Conservation (phyloP, 2,888 invertebrate species). For the Protodeltote pygarga region DNA sequence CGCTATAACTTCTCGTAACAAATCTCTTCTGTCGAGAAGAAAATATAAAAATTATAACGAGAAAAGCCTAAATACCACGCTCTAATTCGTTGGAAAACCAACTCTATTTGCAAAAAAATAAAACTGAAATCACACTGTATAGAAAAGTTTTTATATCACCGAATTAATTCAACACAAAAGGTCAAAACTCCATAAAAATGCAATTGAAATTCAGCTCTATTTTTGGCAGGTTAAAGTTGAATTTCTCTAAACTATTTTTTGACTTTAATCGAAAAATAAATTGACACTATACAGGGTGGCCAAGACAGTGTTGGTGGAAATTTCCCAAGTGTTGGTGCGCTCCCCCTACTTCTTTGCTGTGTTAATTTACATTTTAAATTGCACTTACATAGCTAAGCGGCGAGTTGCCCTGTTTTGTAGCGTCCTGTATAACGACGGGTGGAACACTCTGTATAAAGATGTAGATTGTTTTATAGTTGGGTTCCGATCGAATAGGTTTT, state of each 20-base stretch:
- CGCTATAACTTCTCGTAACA: slow-evolving; percentile 71
- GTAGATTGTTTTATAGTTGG: slow-evolving; percentile 35
- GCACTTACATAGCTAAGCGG: slow-evolving; percentile 85
- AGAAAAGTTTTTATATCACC: slow-evolving; percentile 50
- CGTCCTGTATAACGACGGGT: slow-evolving; percentile 61
- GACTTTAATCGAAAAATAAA: slow-evolving; percentile 28
- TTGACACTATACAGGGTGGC: slow-evolving; percentile 63
- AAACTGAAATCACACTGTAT: slow-evolving; percentile 43
- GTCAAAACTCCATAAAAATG: not conserved
- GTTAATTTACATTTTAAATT: slow-evolving; percentile 88
- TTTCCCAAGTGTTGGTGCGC: slow-evolving; percentile 68
- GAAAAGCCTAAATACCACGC: slow-evolving; percentile 65
- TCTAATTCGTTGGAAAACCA: slow-evolving; percentile 40
- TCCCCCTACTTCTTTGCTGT: slow-evolving; percentile 83
- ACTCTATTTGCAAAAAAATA: slow-evolving; percentile 38
- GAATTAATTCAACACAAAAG: not conserved
- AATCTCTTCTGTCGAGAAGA: slow-evolving; percentile 73
- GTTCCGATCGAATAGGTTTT: slow-evolving; percentile 39
- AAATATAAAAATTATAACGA: slow-evolving; percentile 72
- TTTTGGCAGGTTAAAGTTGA: rapidly evolving
- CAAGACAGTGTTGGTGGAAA: slow-evolving; percentile 78
- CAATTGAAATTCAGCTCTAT: slow-evolving; percentile 18
- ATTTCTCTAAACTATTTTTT: slow-evolving; percentile 7
- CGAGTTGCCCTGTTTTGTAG: slow-evolving; percentile 80
- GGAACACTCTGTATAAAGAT: slow-evolving; percentile 38